Evolutionary conservation across 1,140 invertebrate genomes (phyloP).

Genomic region (Drosophila lacteicornis): DNA sequence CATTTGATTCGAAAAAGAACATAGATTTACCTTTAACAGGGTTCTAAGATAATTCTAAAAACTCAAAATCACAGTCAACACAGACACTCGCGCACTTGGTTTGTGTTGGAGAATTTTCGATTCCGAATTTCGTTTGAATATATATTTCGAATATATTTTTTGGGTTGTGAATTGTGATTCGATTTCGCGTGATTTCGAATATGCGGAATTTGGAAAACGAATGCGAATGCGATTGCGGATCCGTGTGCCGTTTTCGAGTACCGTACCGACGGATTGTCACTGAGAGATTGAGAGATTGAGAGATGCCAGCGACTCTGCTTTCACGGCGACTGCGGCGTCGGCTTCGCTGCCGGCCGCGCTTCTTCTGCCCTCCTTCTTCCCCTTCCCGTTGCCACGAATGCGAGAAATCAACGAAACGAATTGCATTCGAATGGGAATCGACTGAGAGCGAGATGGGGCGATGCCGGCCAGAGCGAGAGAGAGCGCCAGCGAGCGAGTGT

Average conservation of each 20-base stretch:
- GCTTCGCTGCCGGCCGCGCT: constrained; percentile 29
- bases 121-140: constrained; percentile 29
- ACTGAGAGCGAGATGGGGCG: constrained; percentile 44
- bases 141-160: constrained; percentile 28
- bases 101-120: constrained; percentile 13
- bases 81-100: constrained; percentile 50
- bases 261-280: constrained; percentile 77
- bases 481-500: constrained; percentile 37
- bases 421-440: constrained; percentile 81
- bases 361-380: constrained; percentile 5
- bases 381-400: constrained; percentile 37
- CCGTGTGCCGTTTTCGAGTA: constrained; percentile 42
- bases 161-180: constrained; percentile 4
- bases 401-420: constrained; percentile 82
- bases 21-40: constrained; percentile 34
- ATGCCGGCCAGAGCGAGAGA: constrained; percentile 1
- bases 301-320: constrained; percentile 42
- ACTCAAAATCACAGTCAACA: constrained; percentile 30
- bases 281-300: constrained; percentile 61
- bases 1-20: not conserved
- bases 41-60: constrained; percentile 24
- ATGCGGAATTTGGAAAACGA: constrained; percentile 33
- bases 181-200: constrained; percentile 30
- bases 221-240: constrained; percentile 8
- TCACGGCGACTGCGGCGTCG: constrained; percentile 39